Evolutionary conservation across 1,140 invertebrate species (phyloP), one percentile per base, ranked within the genome.

Genomic region (Drosophila trapezifrons): DNA sequence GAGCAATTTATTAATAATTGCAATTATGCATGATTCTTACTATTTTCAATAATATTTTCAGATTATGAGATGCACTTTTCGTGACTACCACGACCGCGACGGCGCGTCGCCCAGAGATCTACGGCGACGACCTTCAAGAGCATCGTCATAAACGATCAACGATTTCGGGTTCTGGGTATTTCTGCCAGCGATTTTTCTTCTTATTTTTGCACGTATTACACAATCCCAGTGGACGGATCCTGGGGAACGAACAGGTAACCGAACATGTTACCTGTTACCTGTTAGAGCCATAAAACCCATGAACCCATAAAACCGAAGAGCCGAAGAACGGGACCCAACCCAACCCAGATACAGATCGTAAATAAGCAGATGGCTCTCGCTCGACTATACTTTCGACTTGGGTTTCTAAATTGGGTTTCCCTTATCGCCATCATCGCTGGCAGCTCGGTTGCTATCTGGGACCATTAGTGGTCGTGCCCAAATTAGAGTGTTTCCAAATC

Each of bases 21-120:
- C 75, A 78, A 78, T 78, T 78, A 78, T 78, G 75, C 75, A 78
- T 78, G 75, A 78, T 77, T 76, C 57, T 69, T 47, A n/a, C 51
- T 27, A 56, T 71, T 71, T 32, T 65, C 40, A 46, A 60, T 71
- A 58, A 49, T 71, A 42, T 71, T 70, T 71, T 42, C 35, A 72
- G 69, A 58, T 72, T 72, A 71, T 72, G 69, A 71, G 69, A 58
- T 58, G 49, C 40, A 55, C 55, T 70, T 67, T 71, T 71, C 65
- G 65, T 67, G 65, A 66, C 59, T 47, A 27, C 25, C 6, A 29
- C 8, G 38, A 12, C 56, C 9, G 40, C 40, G 42, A 17, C 22
- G 37, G 32, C 15, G 32, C 22, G 22, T 25, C 4, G 43, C n/a
- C n/a, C 29, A 32, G 25, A 27, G 58, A 62, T 27, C 22, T 25